These are phyloP conservation scores for Diorhabda elongata DNA, from an alignment of 1,140 invertebrate species.

Conservation along the genomic window DNA sequence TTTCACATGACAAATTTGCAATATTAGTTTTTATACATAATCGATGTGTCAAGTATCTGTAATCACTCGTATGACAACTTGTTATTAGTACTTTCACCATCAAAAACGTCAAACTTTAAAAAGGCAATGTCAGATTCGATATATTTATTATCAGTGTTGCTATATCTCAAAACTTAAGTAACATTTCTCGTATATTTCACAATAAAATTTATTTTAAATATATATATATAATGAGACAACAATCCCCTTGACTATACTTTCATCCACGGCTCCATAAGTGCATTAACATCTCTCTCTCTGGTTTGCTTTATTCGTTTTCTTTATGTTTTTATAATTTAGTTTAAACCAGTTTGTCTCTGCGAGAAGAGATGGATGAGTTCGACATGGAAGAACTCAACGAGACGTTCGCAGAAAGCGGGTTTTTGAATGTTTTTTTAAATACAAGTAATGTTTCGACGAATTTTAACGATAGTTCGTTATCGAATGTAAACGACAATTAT, in stretches of 20 bases:
- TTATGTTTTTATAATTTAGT: not conserved
- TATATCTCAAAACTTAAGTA: too few relatives aligned
- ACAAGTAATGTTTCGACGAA: not conserved
- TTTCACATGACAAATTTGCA: too few relatives aligned
- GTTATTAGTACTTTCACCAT: too few relatives aligned
- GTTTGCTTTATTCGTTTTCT: not conserved
- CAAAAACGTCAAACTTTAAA: too few relatives aligned
- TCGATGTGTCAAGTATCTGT: too few relatives aligned
- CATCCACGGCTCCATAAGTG: not conserved
- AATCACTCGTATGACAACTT: too few relatives aligned
- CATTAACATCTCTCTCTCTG: not conserved
- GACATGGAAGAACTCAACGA: not conserved
- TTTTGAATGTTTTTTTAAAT: conserved; percentile 8
- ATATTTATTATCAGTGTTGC: too few relatives aligned
- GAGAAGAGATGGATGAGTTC: not conserved
- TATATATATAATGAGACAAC: too few relatives aligned
- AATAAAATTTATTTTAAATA: too few relatives aligned
- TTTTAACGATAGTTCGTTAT: not conserved
- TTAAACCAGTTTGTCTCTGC: not conserved
- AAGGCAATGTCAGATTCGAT: too few relatives aligned
- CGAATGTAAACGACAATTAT: not conserved
- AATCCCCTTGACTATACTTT: not conserved
- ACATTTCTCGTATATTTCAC: too few relatives aligned
- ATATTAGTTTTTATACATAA: too few relatives aligned
- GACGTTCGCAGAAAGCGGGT: not conserved